phyloP scores from a whole-genome alignment of 2,797 vertebrate genomes.

The Hydrocynus forskahlii region DNA sequence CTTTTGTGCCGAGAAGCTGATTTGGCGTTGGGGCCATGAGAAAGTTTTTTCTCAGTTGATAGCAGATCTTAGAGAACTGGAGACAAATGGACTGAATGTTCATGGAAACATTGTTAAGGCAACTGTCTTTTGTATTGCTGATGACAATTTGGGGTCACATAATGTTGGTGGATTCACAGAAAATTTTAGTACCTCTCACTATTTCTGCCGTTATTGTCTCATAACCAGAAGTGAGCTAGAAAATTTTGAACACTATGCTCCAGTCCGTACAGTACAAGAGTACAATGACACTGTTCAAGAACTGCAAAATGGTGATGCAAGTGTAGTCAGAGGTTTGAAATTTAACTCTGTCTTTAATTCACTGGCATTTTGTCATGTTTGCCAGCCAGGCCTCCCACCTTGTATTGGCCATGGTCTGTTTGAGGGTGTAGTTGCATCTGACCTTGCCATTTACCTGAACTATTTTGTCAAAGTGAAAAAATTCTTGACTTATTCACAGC shows the following conservation, averaged over 20 bases:
- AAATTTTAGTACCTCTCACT: conserved; percentile 20
- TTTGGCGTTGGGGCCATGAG: conserved; percentile 47
- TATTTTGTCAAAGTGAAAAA: conserved; percentile 39
- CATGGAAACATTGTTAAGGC: conserved; percentile 22
- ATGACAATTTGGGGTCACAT: too few species aligned
- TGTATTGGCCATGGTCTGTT: conserved; percentile 45
- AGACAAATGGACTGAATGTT: conserved; percentile 30
- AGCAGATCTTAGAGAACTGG: conserved; percentile 48
- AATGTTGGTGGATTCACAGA: conserved; percentile 31
- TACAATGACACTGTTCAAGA: conserved; percentile 45
- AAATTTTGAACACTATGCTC: conserved; percentile 20
- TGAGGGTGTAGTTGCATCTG: conserved; percentile 48
- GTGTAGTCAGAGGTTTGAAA: conserved; percentile 32
- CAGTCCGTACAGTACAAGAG: conserved; percentile 30
- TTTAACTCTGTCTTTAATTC: conserved; percentile 50
- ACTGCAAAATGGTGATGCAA: conserved; percentile 13
- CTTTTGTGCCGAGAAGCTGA: conserved; percentile 51
- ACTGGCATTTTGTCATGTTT: conserved; percentile 43
- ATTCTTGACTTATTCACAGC: conserved; percentile 26
- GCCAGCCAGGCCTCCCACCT: conserved; percentile 42
- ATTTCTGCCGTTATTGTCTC: conserved; percentile 46
- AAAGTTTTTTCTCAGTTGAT: conserved; percentile 42
- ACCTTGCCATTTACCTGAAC: conserved; percentile 47
- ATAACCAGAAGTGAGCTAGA: conserved; percentile 31
- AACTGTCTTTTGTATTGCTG: conserved; percentile 11